Evolutionary conservation across 2,797 vertebrate species (phyloP).

Genomic region (Acrossocheilus wenchowensis): DNA sequence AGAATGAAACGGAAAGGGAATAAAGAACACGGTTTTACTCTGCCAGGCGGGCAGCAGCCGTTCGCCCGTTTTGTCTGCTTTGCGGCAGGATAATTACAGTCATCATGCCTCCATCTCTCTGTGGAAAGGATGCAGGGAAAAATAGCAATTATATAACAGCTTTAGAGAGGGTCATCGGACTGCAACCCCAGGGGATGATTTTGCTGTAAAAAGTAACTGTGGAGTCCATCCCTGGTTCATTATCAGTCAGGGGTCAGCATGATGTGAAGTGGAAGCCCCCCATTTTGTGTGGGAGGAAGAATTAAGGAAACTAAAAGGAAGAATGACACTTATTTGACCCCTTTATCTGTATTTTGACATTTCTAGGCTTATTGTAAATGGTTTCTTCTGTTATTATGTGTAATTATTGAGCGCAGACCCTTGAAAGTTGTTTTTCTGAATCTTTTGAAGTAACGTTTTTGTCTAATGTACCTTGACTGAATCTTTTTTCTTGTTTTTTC

Average conservation of each 20-base stretch:
- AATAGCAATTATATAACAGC: constrained; percentile 59
- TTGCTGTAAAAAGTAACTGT: constrained; percentile 19
- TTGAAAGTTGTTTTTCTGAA: background rate
- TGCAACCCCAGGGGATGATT: constrained; percentile 19
- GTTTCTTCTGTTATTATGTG: background rate
- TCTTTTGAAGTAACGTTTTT: background rate
- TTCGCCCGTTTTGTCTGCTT: constrained; percentile 42
- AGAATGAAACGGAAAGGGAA: constrained; percentile 2
- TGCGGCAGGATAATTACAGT: constrained; percentile 61
- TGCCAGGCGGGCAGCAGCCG: constrained; percentile 32
- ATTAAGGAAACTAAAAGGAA: background rate
- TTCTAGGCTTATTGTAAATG: background rate
- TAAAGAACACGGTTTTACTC: background rate
- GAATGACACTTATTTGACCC: background rate
- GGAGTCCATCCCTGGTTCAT: constrained; percentile 17
- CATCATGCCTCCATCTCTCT: constrained; percentile 56
- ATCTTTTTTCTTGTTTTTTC: constrained; percentile 6
- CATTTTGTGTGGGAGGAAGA: background rate
- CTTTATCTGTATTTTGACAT: background rate
- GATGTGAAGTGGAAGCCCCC: background rate
- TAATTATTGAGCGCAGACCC: background rate
- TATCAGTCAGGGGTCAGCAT: constrained; percentile 39
- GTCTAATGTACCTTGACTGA: background rate
- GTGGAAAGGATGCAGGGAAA: constrained; percentile 49
- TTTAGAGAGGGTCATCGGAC: constrained; percentile 39